Conservation (phyloP, 2,888 invertebrate genomes). For the Mimas tiliae region DNA sequence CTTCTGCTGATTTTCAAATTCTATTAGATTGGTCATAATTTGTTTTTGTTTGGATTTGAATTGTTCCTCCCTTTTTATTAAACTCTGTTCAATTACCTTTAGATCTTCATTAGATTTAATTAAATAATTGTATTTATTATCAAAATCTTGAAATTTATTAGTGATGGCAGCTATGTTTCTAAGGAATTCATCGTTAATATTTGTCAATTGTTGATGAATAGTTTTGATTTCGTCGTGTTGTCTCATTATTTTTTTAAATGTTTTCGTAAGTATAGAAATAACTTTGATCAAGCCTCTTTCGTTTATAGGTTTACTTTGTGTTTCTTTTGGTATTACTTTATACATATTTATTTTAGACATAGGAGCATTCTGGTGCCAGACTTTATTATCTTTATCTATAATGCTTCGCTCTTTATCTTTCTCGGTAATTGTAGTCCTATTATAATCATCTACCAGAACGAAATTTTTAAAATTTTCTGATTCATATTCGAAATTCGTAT, state of each 20-base stretch:
- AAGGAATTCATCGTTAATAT: slow-evolving; percentile 57
- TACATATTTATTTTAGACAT: slow-evolving; percentile 51
- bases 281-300: slow-evolving; percentile 72
- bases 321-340: slow-evolving; percentile 58
- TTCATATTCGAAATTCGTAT: slow-evolving; percentile 57
- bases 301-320: slow-evolving; percentile 53
- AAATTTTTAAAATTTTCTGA: slow-evolving; percentile 51
- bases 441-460: slow-evolving; percentile 50
- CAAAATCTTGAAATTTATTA: slow-evolving; percentile 64
- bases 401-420: slow-evolving; percentile 50
- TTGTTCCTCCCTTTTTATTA: slow-evolving; percentile 53
- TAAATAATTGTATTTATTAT: slow-evolving; percentile 60
- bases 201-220: slow-evolving; percentile 58
- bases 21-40: slow-evolving; percentile 58
- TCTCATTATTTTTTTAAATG: slow-evolving; percentile 73
- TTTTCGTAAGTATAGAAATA: slow-evolving; percentile 69
- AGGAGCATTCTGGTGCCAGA: slow-evolving; percentile 60
- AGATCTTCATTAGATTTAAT: slow-evolving; percentile 58
- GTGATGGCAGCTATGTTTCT: slow-evolving; percentile 51
- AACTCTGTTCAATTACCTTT: slow-evolving; percentile 51
- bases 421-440: slow-evolving; percentile 42
- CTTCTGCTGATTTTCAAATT: slow-evolving; percentile 72
- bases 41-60: slow-evolving; percentile 59
- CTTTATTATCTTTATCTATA: slow-evolving; percentile 54
- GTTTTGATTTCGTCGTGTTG: slow-evolving; percentile 69